Evolutionary conservation across 2,888 invertebrate species (phyloP).

Genomic region (Papilio demoleus): DNA sequence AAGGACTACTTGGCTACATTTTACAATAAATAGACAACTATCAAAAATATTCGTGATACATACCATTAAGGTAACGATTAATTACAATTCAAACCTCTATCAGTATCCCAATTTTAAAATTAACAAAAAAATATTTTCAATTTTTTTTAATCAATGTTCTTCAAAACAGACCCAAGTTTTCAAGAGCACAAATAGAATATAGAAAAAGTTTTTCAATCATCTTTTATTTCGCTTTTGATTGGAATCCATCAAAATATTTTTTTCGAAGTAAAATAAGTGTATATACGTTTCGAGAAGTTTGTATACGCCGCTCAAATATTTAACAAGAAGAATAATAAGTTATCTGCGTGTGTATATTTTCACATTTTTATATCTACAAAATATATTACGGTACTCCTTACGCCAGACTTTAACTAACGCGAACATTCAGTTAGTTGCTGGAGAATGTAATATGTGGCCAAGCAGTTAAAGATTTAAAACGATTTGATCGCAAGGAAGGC

Average conservation of each 20-base stretch:
- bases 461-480: no score
- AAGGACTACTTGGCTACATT: no score
- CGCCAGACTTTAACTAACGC: no score
- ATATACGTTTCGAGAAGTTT: conserved; percentile 2
- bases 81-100: no score
- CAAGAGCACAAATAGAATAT: conserved; percentile 6
- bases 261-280: not conserved
- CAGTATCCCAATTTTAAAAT: not conserved
- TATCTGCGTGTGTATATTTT: not conserved
- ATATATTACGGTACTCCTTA: no score
- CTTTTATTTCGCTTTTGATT: conserved; percentile 21
- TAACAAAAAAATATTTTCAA: not conserved
- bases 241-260: not conserved
- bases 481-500: no score
- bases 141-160: conserved; percentile 14
- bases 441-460: no score
- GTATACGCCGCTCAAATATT: not conserved
- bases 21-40: no score
- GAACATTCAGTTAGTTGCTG: no score
- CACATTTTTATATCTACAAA: no score
- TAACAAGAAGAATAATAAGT: not conserved
- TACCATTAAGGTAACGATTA: no score
- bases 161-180: conserved; percentile 1
- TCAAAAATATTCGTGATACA: no score
- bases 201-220: conserved; percentile 16